These are phyloP conservation scores for Phrynosoma blainvillii DNA, from an alignment of 2,113 vertebrate species.

Conservation along the genomic window DNA sequence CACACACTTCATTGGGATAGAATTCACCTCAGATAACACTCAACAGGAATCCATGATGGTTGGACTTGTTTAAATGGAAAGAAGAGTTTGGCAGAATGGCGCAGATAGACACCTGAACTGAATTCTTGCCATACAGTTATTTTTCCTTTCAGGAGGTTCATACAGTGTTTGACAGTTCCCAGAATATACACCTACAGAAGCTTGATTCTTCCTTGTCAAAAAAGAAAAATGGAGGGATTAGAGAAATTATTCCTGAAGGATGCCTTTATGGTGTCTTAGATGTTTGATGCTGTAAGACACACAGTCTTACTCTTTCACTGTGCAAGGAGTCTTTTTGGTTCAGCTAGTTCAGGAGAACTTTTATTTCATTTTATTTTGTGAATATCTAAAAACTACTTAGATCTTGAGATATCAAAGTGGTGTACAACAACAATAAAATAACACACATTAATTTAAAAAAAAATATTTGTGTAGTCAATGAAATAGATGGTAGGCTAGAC, in stretches of 20 bases:
- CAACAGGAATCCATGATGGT: not conserved
- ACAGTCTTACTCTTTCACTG: not conserved
- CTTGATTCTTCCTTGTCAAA: not conserved
- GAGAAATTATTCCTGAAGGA: not conserved
- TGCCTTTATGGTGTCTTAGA: not conserved
- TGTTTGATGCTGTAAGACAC: not conserved
- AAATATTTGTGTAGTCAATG: too few species aligned
- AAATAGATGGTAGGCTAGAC: too few species aligned
- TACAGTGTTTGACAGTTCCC: not conserved
- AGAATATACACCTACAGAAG: not conserved
- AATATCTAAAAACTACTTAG: too few species aligned
- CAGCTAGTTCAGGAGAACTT: too few species aligned
- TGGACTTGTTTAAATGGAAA: not conserved
- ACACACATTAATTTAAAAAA: too few species aligned
- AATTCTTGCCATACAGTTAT: not conserved
- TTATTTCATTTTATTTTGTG: too few species aligned
- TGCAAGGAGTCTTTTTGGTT: too few species aligned
- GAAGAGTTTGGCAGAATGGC: not conserved
- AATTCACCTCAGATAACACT: not conserved
- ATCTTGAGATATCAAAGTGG: too few species aligned
- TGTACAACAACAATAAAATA: too few species aligned
- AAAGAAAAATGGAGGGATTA: too few species aligned
- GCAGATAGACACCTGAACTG: not conserved
- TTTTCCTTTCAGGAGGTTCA: not conserved
- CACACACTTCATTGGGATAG: not conserved